Base-by-base conservation (phyloP, 2,797 vertebrate species). In the Pipistrellus kuhlii region DNA sequence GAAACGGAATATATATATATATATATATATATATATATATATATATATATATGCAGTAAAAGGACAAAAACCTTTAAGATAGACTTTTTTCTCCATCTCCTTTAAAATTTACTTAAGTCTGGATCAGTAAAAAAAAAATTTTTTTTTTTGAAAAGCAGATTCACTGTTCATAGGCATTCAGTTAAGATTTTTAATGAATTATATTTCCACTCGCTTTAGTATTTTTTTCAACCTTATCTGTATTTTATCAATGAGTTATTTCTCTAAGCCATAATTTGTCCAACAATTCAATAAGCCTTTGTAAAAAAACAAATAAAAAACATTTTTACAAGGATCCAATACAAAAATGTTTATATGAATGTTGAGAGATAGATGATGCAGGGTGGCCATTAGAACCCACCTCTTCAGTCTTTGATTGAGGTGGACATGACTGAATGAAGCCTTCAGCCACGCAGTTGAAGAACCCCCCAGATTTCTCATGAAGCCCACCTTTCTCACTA, bases 21-120 rank as follows among this genome's bases (percentile, higher is more conserved):
- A 44, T 44, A 44, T 44, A 44, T 44, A 44, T 44, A 44, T 44
- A 44, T 44, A 44, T 44, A 44, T 44, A 44, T 44, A 44, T 44
- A 44, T 44, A 44, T 44, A 44, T 44, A 44, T 44, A 44, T 44
- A 44, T 44, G 25, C 12, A 55, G 0, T 85, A 76, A 69, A 85
- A 80, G 30, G 12, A 25, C 6, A 80, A n/a, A 89, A 89, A 73
- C 1, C 13, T 15, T 0, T 48, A 38, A 35, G 12, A 64, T 14
- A 69, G 11, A 51, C 3, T 83, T 55, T 81, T 44, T 93, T 89
- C 21, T 69, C n/a, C 3, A 32, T 68, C 18, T 90, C 3, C 30
- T 88, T 83, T 80, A 32, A 92, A 90, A 83, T 88, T 53, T 12
- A 27, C 32, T 12, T 41, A 77, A 53, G 2, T 75, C n/a, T 55